Percentiles rank a stretch among this genome's conserved stretches.
Conservation (phyloP, 2,797 vertebrate genomes). For the Hylomyscus alleni region DNA sequence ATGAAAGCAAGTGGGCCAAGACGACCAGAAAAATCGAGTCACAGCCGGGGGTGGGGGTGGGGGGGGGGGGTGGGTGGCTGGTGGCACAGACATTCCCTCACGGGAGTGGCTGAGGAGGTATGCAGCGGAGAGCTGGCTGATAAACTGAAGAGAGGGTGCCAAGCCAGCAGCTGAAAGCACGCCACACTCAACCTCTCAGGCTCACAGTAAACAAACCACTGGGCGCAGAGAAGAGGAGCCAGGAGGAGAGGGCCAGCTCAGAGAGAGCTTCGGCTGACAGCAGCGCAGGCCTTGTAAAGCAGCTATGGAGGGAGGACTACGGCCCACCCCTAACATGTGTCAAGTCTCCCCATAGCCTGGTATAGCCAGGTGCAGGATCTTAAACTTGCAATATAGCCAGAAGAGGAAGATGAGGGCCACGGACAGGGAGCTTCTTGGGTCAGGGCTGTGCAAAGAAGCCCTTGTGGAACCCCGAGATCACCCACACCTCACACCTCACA, state of each 20-base stretch:
- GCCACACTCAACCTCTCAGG: background rate
- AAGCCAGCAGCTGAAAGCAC: background rate
- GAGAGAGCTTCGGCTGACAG: accelerated
- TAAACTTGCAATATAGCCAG: background rate
- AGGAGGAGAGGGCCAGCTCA: background rate
- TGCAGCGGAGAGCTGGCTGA: conserved; percentile 35
- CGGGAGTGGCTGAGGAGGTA: conserved; percentile 37
- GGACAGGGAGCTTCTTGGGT: background rate
- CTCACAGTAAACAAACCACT: conserved; percentile 42
- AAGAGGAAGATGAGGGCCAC: background rate
- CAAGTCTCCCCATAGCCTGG: background rate
- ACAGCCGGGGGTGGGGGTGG: background rate
- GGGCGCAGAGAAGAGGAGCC: background rate
- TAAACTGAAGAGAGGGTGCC: conserved; percentile 48
- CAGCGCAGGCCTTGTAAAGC: background rate
- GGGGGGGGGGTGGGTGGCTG: background rate
- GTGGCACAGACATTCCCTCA: background rate
- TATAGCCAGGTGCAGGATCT: background rate
- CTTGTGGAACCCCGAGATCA: background rate
- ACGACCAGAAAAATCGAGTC: conserved; percentile 71
- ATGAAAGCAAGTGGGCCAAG: conserved; percentile 62
- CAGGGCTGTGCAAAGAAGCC: background rate
- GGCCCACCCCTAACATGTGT: accelerated
- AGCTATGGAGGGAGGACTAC: background rate
- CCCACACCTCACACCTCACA: background rate